Evolutionary conservation across 1,140 invertebrate species (phyloP).

Genomic region (Semibalanus balanoides): DNA sequence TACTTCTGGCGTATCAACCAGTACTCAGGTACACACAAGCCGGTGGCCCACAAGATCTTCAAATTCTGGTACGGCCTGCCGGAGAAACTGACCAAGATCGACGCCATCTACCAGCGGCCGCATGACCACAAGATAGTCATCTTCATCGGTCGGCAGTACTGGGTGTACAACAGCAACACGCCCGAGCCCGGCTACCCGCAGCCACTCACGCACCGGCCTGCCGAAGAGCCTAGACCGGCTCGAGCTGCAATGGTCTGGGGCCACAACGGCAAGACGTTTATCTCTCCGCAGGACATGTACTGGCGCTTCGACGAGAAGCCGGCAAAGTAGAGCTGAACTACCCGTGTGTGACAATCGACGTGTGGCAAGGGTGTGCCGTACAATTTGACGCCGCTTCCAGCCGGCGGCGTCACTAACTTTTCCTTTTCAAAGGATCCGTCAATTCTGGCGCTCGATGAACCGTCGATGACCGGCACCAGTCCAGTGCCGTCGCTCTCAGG

Average conservation of each 20-base stretch:
- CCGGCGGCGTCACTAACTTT: slow-evolving; percentile 68
- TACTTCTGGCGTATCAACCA: slow-evolving; percentile 31
- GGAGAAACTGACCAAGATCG: slow-evolving; percentile 57
- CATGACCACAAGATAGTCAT: slow-evolving; percentile 75
- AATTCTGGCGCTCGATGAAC: slow-evolving; percentile 89
- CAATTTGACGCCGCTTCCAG: slow-evolving; percentile 38
- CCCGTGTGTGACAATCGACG: slow-evolving; percentile 38
- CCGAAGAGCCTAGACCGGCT: slow-evolving; percentile 54
- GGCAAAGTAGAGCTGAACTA: slow-evolving; percentile 36
- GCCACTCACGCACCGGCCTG: slow-evolving; percentile 50
- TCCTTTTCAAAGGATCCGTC: slow-evolving; percentile 84
- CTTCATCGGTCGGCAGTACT: slow-evolving; percentile 67
- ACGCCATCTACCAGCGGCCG: slow-evolving; percentile 80
- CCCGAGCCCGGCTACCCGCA: slow-evolving; percentile 15
- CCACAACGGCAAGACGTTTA: slow-evolving; percentile 42
- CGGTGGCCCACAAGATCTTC: slow-evolving; percentile 27
- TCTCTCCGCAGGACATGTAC: slow-evolving; percentile 66
- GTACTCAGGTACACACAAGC: neutral
- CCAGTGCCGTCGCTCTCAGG: slow-evolving; percentile 49
- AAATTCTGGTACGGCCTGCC: slow-evolving; percentile 41
- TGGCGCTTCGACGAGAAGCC: slow-evolving; percentile 49
- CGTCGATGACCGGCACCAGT: slow-evolving; percentile 60
- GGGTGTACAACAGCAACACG: slow-evolving; percentile 33
- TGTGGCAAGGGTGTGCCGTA: slow-evolving; percentile 39
- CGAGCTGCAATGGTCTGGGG: slow-evolving; percentile 86